Conservation (phyloP, 2,888 invertebrate species). For the Agriopis aurantiaria region DNA sequence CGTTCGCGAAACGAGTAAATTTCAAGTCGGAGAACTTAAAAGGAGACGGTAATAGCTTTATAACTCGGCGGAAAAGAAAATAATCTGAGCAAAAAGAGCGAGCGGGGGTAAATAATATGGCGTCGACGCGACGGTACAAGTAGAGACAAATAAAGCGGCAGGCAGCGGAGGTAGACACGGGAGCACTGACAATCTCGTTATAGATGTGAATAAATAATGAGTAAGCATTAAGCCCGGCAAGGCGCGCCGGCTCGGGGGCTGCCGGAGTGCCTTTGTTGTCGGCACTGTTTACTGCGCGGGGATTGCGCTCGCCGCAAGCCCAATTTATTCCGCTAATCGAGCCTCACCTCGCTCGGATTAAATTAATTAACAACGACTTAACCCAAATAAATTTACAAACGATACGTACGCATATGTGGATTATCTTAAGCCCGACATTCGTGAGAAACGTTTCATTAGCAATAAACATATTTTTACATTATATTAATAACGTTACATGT, state of each 20-base stretch:
- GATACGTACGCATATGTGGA: conserved; percentile 39
- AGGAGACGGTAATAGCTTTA: conserved; percentile 70
- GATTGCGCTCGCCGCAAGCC: conserved; percentile 75
- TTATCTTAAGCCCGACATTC: conserved; percentile 26
- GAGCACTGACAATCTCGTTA: conserved; percentile 83
- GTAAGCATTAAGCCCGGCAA: conserved; percentile 78
- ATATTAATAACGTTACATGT: conserved; percentile 4
- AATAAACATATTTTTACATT: conserved; percentile 19
- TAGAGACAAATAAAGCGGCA: conserved; percentile 69
- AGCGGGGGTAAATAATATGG: conserved; percentile 64
- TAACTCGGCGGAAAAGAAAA: conserved; percentile 69
- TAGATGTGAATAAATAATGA: conserved; percentile 85
- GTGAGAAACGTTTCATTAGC: conserved; percentile 17
- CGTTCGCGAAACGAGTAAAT: conserved; percentile 48
- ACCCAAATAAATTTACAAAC: conserved; percentile 65
- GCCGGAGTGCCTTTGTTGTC: conserved; percentile 74
- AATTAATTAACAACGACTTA: conserved; percentile 81
- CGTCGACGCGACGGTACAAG: conserved; percentile 53
- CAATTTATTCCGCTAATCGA: conserved; percentile 84
- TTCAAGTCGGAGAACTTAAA: conserved; percentile 56
- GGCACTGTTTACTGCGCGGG: conserved; percentile 77
- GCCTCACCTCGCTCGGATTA: conserved; percentile 74
- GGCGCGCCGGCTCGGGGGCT: conserved; percentile 57
- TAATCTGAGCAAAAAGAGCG: conserved; percentile 70
- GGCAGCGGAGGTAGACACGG: too few species aligned